phyloP scores from a whole-genome alignment of 2,797 vertebrate genomes.

The Poecile montanus region DNA sequence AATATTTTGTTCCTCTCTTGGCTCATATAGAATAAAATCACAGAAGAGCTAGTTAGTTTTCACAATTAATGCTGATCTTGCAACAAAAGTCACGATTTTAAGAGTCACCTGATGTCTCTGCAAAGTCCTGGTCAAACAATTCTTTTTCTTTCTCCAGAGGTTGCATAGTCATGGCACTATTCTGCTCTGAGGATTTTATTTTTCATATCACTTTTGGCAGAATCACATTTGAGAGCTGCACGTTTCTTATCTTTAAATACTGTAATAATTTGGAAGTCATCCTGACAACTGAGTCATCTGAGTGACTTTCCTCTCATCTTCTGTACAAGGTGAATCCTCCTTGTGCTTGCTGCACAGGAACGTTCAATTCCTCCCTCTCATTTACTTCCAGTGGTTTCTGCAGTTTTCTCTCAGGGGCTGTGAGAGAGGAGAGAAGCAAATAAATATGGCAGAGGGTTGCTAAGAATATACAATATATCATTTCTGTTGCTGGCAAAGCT shows the following conservation, averaged over 20 bases:
- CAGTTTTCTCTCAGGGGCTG: not conserved
- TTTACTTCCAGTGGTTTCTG: not conserved
- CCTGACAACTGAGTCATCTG: not conserved
- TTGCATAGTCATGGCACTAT: not conserved
- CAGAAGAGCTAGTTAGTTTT: not conserved
- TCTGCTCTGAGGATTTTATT: not conserved
- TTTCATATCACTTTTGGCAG: not conserved
- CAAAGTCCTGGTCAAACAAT: not conserved
- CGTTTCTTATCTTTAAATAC: not conserved
- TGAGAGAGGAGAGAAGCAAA: not conserved
- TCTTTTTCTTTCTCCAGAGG: not conserved
- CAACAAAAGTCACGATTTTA: not conserved
- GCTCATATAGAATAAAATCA: not conserved
- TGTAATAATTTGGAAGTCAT: not conserved
- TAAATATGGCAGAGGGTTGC: not conserved
- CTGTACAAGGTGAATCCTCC: not conserved
- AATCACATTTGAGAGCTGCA: not conserved
- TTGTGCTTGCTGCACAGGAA: not conserved
- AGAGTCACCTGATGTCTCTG: not conserved
- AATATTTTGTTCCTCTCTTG: conserved; percentile 41
- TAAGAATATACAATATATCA: not conserved
- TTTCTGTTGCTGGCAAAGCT: not conserved
- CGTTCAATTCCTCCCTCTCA: not conserved
- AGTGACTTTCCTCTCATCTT: not conserved
- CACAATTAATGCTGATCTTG: conserved; percentile 25